Evolutionary conservation across 1,140 invertebrate genomes (phyloP), one percentile per base, ranked within the genome.

Genomic region (Hyposmocoma kahamanoa): DNA sequence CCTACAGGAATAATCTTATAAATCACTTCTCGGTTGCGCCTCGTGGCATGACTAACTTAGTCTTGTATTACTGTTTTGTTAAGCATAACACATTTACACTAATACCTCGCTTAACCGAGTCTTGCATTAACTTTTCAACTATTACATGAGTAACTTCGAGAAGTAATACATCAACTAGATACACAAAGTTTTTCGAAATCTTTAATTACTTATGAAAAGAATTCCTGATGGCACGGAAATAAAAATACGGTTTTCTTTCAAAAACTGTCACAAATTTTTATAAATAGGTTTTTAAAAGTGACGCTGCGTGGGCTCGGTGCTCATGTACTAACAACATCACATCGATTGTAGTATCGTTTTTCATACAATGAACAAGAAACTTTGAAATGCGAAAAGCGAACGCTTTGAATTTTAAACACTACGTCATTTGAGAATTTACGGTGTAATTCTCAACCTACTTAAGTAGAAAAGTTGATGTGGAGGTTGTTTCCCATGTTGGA

Each of bases 1-100:
- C 74, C 75, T 68, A 68, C 74, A 56, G 58, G 59, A 68, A 68
- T 70, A 65, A 64, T 62, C 56, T 60, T 69, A 64, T 76, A 70
- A 76, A 74, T 78, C 72, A 72, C 64, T 71, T 67, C 67, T 67
- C 57, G 51, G 50, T 26, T 51, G 56, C 65, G 62, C 67, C 62
- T 77, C 72, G 68, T 56, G 47, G 60, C 51, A 51, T 74, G 69
- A 67, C 63, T 74, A 72, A 75, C 62, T 68, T 67, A 59, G 54
- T n/a, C n/a, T n/a, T n/a, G n/a, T n/a, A n/a, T n/a, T n/a, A n/a
- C n/a, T n/a, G n/a, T n/a, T n/a, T n/a, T n/a, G n/a, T n/a, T n/a
- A n/a, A n/a, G n/a, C n/a, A n/a, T n/a, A n/a, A n/a, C n/a, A n/a
- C n/a, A n/a, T n/a, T n/a, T n/a, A n/a, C n/a, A n/a, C n/a, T n/a